A percentile compares a stretch with the other conserved stretches of the same genome.
Evolutionary conservation across 2,113 vertebrate genomes (phyloP).

Genomic region (Saguinus midas): DNA sequence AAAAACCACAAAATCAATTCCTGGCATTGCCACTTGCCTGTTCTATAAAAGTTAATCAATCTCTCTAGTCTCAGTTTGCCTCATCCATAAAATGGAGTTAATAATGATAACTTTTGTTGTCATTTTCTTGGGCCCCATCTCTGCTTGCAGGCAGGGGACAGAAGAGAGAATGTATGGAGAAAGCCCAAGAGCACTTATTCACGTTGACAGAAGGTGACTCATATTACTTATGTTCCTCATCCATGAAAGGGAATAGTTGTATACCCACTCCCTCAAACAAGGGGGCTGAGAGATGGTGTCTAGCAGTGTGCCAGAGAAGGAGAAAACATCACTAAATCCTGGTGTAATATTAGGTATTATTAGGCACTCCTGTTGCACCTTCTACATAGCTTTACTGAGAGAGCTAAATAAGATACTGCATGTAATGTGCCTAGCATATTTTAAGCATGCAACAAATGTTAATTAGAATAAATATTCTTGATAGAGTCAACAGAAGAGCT

Average conservation of each 20-base stretch:
- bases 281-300: not conserved
- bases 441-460: not conserved
- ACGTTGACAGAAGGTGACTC: not conserved
- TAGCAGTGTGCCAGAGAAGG: not conserved
- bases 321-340: not conserved
- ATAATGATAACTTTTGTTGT: not conserved
- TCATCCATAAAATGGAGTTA: not conserved
- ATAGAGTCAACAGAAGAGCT: not conserved
- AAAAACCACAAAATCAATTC: not conserved
- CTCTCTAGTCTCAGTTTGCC: not conserved
- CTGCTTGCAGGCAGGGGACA: not conserved
- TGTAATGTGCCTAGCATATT: not conserved
- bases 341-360: not conserved
- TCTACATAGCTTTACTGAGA: not conserved
- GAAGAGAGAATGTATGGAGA: not conserved
- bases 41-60: not conserved
- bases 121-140: not conserved
- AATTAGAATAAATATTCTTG: not conserved
- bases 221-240: not conserved
- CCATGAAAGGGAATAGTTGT: not conserved
- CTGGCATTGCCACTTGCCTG: not conserved
- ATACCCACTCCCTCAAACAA: not conserved
- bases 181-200: not conserved
- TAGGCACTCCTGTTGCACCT: not conserved
- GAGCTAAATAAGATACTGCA: not conserved